Conservation (phyloP, 2,113 vertebrate genomes). For the Phyllopteryx taeniolatus region DNA sequence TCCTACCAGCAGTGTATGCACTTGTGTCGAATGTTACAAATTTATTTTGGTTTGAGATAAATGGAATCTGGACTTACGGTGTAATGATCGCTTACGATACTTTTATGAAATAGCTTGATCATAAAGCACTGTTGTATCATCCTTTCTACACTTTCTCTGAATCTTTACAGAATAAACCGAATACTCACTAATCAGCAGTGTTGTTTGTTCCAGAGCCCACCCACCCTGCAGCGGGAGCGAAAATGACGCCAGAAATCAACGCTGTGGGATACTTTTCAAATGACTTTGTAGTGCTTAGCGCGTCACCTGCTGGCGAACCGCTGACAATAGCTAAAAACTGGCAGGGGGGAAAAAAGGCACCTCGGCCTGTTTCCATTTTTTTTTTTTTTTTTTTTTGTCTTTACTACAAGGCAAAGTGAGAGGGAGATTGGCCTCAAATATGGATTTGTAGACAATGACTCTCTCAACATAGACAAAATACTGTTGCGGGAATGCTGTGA, state of each 20-base stretch:
- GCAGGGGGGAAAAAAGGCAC: background rate
- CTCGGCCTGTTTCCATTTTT: constrained; percentile 4
- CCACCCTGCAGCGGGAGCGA: constrained; percentile 19
- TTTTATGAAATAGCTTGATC: constrained; percentile 76
- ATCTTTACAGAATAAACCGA: constrained; percentile 80
- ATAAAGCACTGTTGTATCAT: constrained; percentile 77
- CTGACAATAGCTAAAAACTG: constrained; percentile 2
- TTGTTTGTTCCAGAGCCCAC: constrained; percentile 21
- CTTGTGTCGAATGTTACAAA: constrained; percentile 76
- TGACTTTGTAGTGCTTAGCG: background rate
- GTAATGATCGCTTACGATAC: constrained; percentile 70
- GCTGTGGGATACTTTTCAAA: background rate
- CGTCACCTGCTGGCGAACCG: constrained; percentile 50
- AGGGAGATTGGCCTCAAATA: background rate
- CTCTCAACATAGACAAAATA: background rate
- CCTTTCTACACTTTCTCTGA: constrained; percentile 76
- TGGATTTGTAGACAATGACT: constrained; percentile 8
- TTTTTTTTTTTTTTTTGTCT: constrained; percentile 13
- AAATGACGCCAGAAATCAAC: background rate
- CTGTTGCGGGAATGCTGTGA: background rate
- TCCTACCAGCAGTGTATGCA: constrained; percentile 78
- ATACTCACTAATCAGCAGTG: constrained; percentile 65
- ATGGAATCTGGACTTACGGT: constrained; percentile 76
- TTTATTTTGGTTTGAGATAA: constrained; percentile 72
- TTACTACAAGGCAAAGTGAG: constrained; percentile 2